Conservation (phyloP, 1,140 invertebrate genomes). For the Drosophila ogumai region DNA sequence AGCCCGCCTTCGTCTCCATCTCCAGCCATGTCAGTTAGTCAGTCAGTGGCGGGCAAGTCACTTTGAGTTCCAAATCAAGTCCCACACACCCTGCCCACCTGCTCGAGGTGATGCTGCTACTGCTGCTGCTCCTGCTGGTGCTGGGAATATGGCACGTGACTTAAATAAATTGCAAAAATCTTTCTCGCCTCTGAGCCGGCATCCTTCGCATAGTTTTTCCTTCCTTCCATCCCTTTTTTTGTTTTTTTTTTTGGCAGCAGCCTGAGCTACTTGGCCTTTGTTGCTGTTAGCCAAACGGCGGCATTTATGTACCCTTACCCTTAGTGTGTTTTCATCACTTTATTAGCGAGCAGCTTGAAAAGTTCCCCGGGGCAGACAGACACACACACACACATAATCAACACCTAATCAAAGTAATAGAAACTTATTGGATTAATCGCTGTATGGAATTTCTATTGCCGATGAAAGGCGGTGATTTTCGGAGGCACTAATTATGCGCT, state of each 20-base stretch:
- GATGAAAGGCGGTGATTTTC: slow-evolving; percentile 28
- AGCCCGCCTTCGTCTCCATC: neutral
- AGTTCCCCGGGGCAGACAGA: slow-evolving; percentile 43
- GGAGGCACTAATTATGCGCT: slow-evolving; percentile 33
- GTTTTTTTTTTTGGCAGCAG: slow-evolving; percentile 16
- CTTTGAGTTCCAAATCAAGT: slow-evolving; percentile 82
- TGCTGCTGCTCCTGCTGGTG: neutral
- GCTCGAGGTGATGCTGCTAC: neutral
- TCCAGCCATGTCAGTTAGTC: slow-evolving; percentile 40
- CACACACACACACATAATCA: slow-evolving; percentile 66
- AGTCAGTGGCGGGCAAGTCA: slow-evolving; percentile 69
- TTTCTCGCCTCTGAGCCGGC: slow-evolving; percentile 71
- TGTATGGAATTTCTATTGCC: slow-evolving; percentile 69
- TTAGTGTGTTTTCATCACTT: slow-evolving; percentile 62
- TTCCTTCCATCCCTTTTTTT: slow-evolving; percentile 12
- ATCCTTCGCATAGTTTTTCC: slow-evolving; percentile 72
- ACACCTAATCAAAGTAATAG: slow-evolving; percentile 82
- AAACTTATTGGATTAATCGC: slow-evolving; percentile 81
- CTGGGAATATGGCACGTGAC: slow-evolving; percentile 77
- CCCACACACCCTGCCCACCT: slow-evolving; percentile 9
- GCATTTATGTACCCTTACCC: slow-evolving; percentile 45
- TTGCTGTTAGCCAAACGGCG: slow-evolving; percentile 47
- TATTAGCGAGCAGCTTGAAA: slow-evolving; percentile 72
- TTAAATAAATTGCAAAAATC: slow-evolving; percentile 83
- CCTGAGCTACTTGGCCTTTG: slow-evolving; percentile 51